Percentiles rank a stretch among this genome's conserved stretches.
phyloP scores from a whole-genome alignment of 2,888 invertebrate genomes.

The Didymodactylos carnosus region DNA sequence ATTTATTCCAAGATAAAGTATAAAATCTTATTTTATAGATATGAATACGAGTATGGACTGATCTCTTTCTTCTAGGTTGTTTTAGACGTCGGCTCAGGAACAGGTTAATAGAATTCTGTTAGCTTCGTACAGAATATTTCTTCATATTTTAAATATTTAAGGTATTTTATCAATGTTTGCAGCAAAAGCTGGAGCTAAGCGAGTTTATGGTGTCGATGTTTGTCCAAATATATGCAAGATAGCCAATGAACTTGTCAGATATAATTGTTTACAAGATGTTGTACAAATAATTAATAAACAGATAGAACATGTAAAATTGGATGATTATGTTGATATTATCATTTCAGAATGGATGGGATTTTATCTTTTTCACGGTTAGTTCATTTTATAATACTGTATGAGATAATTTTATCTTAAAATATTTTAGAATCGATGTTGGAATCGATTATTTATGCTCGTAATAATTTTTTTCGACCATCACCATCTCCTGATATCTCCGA shows the following conservation, averaged over 20 bases:
- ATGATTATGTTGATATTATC: conserved; percentile 26
- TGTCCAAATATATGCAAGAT: conserved; percentile 21
- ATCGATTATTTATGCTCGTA: not conserved
- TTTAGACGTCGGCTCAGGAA: conserved; percentile 39
- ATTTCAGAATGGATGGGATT: conserved; percentile 35
- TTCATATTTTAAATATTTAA: too few relatives aligned
- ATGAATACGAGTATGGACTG: not conserved
- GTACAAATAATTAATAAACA: conserved; percentile 24
- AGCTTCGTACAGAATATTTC: too few relatives aligned
- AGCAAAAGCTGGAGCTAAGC: conserved; percentile 27
- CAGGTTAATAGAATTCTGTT: too few relatives aligned
- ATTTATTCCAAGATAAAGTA: conserved; percentile 23
- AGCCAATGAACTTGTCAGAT: conserved; percentile 23
- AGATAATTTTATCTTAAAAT: too few relatives aligned
- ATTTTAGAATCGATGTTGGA: conserved; percentile 33
- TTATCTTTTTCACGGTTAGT: conserved; percentile 31
- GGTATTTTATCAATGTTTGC: conserved; percentile 34
- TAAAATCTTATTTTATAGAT: not conserved
- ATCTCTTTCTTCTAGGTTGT: conserved; percentile 19
- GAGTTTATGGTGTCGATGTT: conserved; percentile 30
- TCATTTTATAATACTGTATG: too few relatives aligned
- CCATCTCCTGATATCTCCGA: too few relatives aligned
- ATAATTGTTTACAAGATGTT: conserved; percentile 22
- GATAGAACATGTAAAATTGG: conserved; percentile 25
- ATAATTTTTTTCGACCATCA: not conserved